Evolutionary conservation across 2,113 vertebrate species (phyloP), one percentile per base, ranked within the genome.

Genomic region (Gopherus flavomarginatus): DNA sequence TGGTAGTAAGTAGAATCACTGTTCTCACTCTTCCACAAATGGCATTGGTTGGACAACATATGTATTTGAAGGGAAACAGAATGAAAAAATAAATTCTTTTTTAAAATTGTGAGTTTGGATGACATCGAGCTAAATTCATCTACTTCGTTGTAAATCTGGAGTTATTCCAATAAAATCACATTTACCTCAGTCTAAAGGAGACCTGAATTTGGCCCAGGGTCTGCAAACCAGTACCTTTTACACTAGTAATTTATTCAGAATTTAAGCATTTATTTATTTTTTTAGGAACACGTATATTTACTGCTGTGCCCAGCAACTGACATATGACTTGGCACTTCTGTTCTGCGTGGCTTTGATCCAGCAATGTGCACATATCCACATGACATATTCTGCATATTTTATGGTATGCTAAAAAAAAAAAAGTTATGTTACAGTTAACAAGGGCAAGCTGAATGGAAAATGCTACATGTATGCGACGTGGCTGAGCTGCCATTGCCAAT

Each of bases 391-490:
- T 87, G 52, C 72, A 42, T 89, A 87, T 83, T 96, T 93, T 65
- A 90, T 8, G 13, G 88, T 54, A 72, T 11, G n/a, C 75, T 83
- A 87, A 93, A 92, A 92, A 54, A 44, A 44, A 47, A 90, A 81
- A 90, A 81, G 54, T 12, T 17, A 19, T 7, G 27, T 65, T 75
- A 75, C 38, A 65, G 92, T 93, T 86, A 83, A 85, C 11, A 24
- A 89, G 57, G 87, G 42, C 93, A 87, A 87, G 88, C 21, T 95
- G 80, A 44, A 90, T 0, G 9, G 54, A 93, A 95, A 94, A 89
- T 6, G 22, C 83, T 79, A 89, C 2, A 4, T 26, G 53, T 22
- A 14, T 0, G 0, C 19, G 49, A n/a, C 0, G 0, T 16, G n/a
- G 52, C 44, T 89, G 91, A 79, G 29, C 31, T 78, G 81, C 38